Percentiles rank a stretch among this genome's conserved stretches.
Conservation (phyloP, 2,888 invertebrate genomes). For the Cryptocheilus praepositus region DNA sequence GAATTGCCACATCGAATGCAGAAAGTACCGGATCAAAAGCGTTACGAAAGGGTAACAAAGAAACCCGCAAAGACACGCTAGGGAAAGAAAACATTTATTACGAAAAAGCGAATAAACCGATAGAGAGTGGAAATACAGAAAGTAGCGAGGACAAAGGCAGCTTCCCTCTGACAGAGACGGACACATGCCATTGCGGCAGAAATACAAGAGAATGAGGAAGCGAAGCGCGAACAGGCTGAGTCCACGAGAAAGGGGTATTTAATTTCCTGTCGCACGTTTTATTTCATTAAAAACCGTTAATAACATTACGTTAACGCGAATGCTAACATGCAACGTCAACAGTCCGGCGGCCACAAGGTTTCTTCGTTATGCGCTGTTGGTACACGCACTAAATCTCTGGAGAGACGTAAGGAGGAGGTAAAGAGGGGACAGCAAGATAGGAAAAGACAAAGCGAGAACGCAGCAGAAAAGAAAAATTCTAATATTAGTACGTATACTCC, state of each 20-base stretch:
- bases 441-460: background rate
- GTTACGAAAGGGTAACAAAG: too few relatives aligned
- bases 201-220: background rate
- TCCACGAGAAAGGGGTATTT: slow-evolving; percentile 38
- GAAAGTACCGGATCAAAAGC: too few relatives aligned
- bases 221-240: background rate
- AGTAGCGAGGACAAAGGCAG: too few relatives aligned
- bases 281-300: slow-evolving; percentile 64
- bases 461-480: too few relatives aligned
- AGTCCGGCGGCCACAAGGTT: slow-evolving; percentile 18
- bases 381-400: background rate
- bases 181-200: slow-evolving; percentile 20
- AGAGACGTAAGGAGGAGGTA: background rate
- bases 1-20: too few relatives aligned
- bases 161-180: slow-evolving; percentile 13
- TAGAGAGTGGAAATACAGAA: too few relatives aligned
- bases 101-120: too few relatives aligned
- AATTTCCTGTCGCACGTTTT: slow-evolving; percentile 62
- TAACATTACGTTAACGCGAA: slow-evolving; percentile 50
- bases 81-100: too few relatives aligned
- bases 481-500: slow-evolving; percentile 1
- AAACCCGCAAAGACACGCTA: too few relatives aligned
- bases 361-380: slow-evolving; percentile 6
- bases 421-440: background rate
- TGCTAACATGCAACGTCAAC: slow-evolving; percentile 7